Base-by-base conservation (phyloP, 2,888 invertebrate genomes). In the Eubasilissa splendida region DNA sequence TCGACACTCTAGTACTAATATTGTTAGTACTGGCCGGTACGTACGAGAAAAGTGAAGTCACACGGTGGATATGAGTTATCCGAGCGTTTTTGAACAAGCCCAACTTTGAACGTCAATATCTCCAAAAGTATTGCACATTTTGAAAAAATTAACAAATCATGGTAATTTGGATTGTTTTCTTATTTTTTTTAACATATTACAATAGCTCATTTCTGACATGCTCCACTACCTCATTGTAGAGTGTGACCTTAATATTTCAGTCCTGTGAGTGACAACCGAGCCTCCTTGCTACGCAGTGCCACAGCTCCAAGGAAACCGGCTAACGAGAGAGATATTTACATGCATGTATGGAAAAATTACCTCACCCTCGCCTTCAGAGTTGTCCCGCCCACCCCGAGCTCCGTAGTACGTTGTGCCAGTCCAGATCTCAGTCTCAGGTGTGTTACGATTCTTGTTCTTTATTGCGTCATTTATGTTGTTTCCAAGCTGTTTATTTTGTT, bases 291-390 rank as follows among this genome's bases (percentile, higher is more conserved):
- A 82, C 92, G 99, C 80, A 94, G 96, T 84, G 96, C 97, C 7
- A 95, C 97, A 0, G 92, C 96, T 5, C 95, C 96, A 0, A 94
- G 97, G 86, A 98, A 98, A 87, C 95, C 97, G 9, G 94, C 97
- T 77, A 97, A 96, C 85, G 99, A 99, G 89, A 92, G 97, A 85
- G 99, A 99, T 87, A 94, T 96, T 54, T 98, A 99, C 88, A 94
- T 99, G 91, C 97, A 97, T 88, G 93, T 99, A 42, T 99, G 99
- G 99, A 96, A 97, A 87, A 99, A 99, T 90, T 99, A 99, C 89
- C 94, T 98, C 85, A 96, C 97, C 14, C 96, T 99, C 91, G 98
- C 98, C 8, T 99, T 99, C 90, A 93, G 98, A 76, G 95, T 99
- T 68, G 98, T 98, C 5, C 99, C 99, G 11, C 96, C 97, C 42